Evolutionary conservation across 1,140 invertebrate species (phyloP).

Genomic region (Cardiocondyla obscurior): DNA sequence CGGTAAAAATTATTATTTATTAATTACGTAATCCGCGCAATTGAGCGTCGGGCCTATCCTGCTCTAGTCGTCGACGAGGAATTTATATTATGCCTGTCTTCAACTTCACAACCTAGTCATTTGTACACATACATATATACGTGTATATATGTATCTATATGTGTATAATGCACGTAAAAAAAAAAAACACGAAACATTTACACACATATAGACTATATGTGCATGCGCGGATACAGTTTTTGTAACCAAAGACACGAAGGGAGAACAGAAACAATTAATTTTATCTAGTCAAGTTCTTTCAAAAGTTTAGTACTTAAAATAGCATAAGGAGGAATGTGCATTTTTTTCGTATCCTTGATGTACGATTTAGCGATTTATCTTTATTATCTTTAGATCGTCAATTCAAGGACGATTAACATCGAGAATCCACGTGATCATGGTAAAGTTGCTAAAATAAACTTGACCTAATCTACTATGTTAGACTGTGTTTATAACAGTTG

Average conservation of each 20-base stretch:
- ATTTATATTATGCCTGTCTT: conserved; percentile 73
- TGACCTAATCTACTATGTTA: neutral
- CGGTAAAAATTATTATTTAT: neutral
- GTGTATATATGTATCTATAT: conserved; percentile 64
- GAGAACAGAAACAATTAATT: conserved; percentile 73
- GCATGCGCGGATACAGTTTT: conserved; percentile 59
- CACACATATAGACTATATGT: conserved; percentile 12
- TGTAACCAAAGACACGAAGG: conserved; percentile 78
- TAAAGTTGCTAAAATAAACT: conserved; percentile 5
- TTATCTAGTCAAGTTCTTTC: conserved; percentile 81
- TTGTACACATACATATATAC: conserved; percentile 74
- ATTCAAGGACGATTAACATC: neutral
- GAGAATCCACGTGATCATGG: conserved; percentile 5
- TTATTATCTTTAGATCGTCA: neutral
- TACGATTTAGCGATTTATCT: neutral
- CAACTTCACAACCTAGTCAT: conserved; percentile 80
- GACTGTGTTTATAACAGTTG: neutral
- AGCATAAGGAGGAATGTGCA: conserved; percentile 82
- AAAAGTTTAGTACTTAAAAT: conserved; percentile 81
- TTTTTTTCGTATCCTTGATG: conserved; percentile 67
- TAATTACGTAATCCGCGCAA: neutral
- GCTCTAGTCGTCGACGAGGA: conserved; percentile 66
- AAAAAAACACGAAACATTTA: conserved; percentile 8
- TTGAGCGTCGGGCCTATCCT: conserved; percentile 42
- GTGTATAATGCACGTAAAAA: conserved; percentile 71